Evolutionary conservation across 2,888 invertebrate species (phyloP), one percentile per base, ranked within the genome.

Genomic region (Microplitis deprimator): DNA sequence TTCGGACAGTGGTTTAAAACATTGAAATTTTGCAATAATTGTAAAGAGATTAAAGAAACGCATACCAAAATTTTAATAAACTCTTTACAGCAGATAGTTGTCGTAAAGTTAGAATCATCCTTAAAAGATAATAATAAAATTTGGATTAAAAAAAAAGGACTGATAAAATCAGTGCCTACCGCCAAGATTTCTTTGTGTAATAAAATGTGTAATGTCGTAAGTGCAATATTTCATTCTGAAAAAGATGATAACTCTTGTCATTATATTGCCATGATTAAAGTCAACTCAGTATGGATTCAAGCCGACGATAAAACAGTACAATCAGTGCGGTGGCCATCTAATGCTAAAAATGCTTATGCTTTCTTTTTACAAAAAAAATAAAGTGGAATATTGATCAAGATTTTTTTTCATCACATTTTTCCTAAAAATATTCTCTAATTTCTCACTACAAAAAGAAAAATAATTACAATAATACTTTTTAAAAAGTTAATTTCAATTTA

Each of bases 221-320:
- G 71, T 62, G 77, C 74, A 6, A 7, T 77, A 64, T 77, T 74
- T 40, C 41, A 69, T 50, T 65, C 69, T 8, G 77, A 71, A 61
- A 13, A 20, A 69, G 74, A 17, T 59, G 41, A 68, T 40, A 2
- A 41, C 8, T 29, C n/a, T 6, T 60, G 65, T 16, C 67, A 71
- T 60, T 77, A 60, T 13, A 68, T 67, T n/a, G 60, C 74, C 68
- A 77, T 77, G 75, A 13, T 77, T 3, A 70, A 67, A 10, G 41
- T 1, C 3, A 41, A 3, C 6, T 65, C 77, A 13, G 17, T 59
- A 41, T 74, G 77, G 77, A 68, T 16, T 64, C 17, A 39, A 38
- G 77, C 29, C 5, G 65, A 71, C 40, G 75, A 75, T 75, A 38
- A 6, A 1, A 70, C 16, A 6, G 20, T 67, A 5, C 40, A 70